Conservation (phyloP, 2,888 invertebrate genomes). For the Amblyjoppa proteus region DNA sequence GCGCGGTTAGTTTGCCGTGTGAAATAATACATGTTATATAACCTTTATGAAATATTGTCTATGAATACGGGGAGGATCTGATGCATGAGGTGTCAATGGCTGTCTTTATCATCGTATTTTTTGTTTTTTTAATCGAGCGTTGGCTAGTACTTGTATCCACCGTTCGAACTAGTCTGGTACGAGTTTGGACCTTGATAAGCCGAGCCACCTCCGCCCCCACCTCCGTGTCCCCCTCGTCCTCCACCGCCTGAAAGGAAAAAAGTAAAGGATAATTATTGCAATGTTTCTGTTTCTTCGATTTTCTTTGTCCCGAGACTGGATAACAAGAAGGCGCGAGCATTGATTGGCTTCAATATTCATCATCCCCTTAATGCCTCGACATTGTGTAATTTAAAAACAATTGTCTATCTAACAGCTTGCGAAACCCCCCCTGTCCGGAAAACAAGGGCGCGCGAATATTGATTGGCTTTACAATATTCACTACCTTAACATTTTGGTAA, state of each 20-base stretch:
- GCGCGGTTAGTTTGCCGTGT: conserved; percentile 48
- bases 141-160: conserved; percentile 76
- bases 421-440: conserved; percentile 63
- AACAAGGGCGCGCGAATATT: not conserved
- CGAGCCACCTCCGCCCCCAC: conserved; percentile 69
- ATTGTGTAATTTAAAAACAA: not conserved
- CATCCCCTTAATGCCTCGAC: not conserved
- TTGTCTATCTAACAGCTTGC: conserved; percentile 27
- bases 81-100: conserved; percentile 70
- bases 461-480: no score
- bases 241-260: conserved; percentile 60
- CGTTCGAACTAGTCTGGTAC: conserved; percentile 76
- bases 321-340: not conserved
- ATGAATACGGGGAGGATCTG: conserved; percentile 51
- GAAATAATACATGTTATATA: conserved; percentile 50
- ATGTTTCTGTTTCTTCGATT: not conserved
- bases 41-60: conserved; percentile 52
- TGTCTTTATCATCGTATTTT: conserved; percentile 56
- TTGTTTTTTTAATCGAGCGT: conserved; percentile 1
- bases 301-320: no score
- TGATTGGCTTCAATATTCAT: no score
- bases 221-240: conserved; percentile 62
- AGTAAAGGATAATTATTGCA: not conserved
- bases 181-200: conserved; percentile 78
- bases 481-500: not conserved